These are phyloP conservation scores for Kryphioiulus occultus DNA, from an alignment of 2,888 invertebrate species.

Conservation along the genomic window DNA sequence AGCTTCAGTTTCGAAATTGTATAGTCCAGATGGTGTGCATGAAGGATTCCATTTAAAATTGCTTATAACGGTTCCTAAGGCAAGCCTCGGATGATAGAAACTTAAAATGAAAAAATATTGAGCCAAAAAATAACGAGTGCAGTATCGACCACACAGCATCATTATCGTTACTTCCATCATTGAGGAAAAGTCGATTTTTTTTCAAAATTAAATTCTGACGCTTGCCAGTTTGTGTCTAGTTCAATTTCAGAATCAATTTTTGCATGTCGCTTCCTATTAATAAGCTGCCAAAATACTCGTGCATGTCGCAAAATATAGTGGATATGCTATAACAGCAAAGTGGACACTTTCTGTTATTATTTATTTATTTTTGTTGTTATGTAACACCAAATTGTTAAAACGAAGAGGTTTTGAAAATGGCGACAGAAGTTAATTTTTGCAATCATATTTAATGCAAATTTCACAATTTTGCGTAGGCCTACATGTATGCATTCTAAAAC, in stretches of 20 bases:
- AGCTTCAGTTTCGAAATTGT: background rate
- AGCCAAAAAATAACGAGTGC: background rate
- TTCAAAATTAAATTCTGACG: background rate
- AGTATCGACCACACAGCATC: background rate
- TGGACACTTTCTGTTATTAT: background rate
- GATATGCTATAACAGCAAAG: background rate
- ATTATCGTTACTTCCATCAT: background rate
- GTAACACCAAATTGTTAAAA: too few species aligned
- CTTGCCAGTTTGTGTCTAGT: constrained; percentile 13
- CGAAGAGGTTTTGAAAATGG: too few species aligned
- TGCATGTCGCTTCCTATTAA: background rate
- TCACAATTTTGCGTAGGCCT: too few species aligned
- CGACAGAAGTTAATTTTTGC: too few species aligned
- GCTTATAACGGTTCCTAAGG: background rate
- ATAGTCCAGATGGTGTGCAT: constrained; percentile 1
- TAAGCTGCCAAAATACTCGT: background rate
- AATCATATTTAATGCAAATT: too few species aligned
- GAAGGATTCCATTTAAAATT: background rate
- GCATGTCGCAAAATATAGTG: background rate
- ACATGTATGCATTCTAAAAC: too few species aligned
- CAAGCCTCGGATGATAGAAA: background rate
- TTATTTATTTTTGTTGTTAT: background rate
- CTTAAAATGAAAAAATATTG: background rate
- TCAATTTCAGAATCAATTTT: background rate
- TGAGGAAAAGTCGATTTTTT: background rate